Evolutionary conservation across 2,113 vertebrate genomes (phyloP), one percentile per base, ranked within the genome.

Genomic region (Scytalopus superciliaris): DNA sequence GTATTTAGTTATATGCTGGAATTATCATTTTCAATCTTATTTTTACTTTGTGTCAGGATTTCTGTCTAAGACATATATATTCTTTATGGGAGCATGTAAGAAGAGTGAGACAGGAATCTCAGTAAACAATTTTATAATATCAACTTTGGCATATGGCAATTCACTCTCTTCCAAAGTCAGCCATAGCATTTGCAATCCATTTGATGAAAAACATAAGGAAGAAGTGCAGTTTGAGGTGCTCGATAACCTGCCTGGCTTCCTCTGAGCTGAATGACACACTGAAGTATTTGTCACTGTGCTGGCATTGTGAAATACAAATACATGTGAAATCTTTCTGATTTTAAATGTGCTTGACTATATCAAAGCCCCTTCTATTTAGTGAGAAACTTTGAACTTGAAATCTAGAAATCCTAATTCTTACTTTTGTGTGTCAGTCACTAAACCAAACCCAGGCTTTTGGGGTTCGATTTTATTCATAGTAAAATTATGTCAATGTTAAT

Each of bases 221-320:
- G 66, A 82, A 62, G 6, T 57, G 3, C 13, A 64, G 2, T 44
- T 28, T 64, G n/a, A 84, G 35, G 14, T n/a, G 19, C 30, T 66
- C 18, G 16, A 0, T 0, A 2, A 56, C n/a, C 6, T 69, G 14
- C 22, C 3, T 12, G 40, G 4, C 31, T 69, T 64, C 23, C 49
- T 12, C 2, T 0, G 15, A 44, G 49, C 17, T 75, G 44, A 82
- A 39, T 31, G 47, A 27, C 22, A 15, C 14, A 4, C 9, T 63
- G 13, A 39, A 33, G 4, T 17, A 3, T 33, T 44, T 84, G 28
- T 18, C 84, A 3, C 10, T 45, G 1, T 63, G 74, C 8, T 77
- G 6, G n/a, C 37, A 21, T 6, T 52, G 40, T 39, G 19, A 67
- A 84, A 50, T n/a, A 21, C 5, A 70, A 90, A 60, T 42, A 28